Conservation (phyloP, 2,113 vertebrate genomes). For the Gasterosteus aculeatus region DNA sequence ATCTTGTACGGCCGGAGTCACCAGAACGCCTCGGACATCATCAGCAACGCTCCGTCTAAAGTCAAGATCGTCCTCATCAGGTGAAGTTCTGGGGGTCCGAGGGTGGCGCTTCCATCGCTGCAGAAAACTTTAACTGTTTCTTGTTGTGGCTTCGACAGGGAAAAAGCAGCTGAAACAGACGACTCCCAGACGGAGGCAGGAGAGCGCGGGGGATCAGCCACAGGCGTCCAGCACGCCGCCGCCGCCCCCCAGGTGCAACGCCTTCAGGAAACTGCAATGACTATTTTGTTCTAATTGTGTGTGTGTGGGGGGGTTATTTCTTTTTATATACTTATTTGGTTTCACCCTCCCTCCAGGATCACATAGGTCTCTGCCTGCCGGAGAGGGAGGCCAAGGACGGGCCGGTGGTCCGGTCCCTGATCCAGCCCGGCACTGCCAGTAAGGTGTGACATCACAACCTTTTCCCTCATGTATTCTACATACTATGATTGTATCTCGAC, state of each 20-base stretch:
- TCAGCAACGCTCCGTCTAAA: slow-evolving; percentile 87
- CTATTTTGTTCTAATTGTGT: neutral
- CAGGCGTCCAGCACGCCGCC: slow-evolving; percentile 50
- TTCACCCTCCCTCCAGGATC: slow-evolving; percentile 78
- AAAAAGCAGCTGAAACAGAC: slow-evolving; percentile 80
- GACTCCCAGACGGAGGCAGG: slow-evolving; percentile 45
- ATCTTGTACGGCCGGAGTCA: slow-evolving; percentile 92
- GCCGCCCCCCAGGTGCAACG: slow-evolving; percentile 65
- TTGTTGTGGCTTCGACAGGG: slow-evolving; percentile 74
- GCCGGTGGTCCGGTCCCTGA: slow-evolving; percentile 83
- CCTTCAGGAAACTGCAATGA: neutral
- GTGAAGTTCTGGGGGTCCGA: slow-evolving; percentile 65
- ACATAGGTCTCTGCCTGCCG: slow-evolving; percentile 83
- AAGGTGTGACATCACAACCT: slow-evolving; percentile 78
- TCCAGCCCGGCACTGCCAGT: slow-evolving; percentile 83
- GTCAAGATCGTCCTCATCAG: slow-evolving; percentile 94
- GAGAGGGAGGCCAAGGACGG: slow-evolving; percentile 83
- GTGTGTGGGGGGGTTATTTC: neutral
- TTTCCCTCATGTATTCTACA: neutral
- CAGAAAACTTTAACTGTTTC: neutral
- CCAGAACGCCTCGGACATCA: slow-evolving; percentile 93
- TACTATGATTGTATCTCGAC: neutral
- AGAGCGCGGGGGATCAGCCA: slow-evolving; percentile 32
- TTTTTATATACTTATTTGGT: neutral
- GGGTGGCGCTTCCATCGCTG: neutral